phyloP scores from a whole-genome alignment of 2,888 invertebrate genomes.

The Euproctis similis region DNA sequence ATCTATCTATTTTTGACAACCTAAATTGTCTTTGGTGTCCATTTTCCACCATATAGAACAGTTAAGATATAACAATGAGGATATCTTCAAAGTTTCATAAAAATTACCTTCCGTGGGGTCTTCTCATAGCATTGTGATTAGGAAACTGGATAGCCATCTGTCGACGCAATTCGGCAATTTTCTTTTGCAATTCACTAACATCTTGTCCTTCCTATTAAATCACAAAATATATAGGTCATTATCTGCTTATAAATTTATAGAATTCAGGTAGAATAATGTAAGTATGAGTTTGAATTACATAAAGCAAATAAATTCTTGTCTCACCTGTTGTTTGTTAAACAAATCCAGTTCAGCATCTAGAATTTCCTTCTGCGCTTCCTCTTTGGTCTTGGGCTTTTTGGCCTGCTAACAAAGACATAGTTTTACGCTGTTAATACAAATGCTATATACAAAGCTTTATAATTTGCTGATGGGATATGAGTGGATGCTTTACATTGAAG shows the following conservation, averaged over 20 bases:
- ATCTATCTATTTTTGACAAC: too few relatives aligned
- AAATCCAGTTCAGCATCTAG: constrained; percentile 93
- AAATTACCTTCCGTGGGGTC: constrained; percentile 49
- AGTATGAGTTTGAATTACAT: too few relatives aligned
- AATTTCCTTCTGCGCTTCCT: constrained; percentile 91
- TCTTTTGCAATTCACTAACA: constrained; percentile 86
- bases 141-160: constrained; percentile 67
- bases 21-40: too few relatives aligned
- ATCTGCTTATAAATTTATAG: too few relatives aligned
- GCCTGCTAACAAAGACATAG: constrained; percentile 43
- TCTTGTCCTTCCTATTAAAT: constrained; percentile 83
- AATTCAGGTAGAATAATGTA: too few relatives aligned
- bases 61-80: too few relatives aligned
- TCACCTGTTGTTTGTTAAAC: constrained; percentile 87
- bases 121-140: constrained; percentile 34
- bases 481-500: too few relatives aligned
- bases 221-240: too few relatives aligned
- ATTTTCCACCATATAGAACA: too few relatives aligned
- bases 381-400: constrained; percentile 79
- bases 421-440: constrained; percentile 6
- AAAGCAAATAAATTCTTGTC: too few relatives aligned
- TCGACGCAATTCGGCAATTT: constrained; percentile 82
- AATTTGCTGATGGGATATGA: too few relatives aligned
- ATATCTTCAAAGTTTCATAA: constrained; percentile 12
- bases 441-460: constrained; percentile 30